Percentiles rank a stretch among this genome's conserved stretches.
Conservation (phyloP, 2,888 invertebrate genomes). For the Zootermopsis nevadensis region DNA sequence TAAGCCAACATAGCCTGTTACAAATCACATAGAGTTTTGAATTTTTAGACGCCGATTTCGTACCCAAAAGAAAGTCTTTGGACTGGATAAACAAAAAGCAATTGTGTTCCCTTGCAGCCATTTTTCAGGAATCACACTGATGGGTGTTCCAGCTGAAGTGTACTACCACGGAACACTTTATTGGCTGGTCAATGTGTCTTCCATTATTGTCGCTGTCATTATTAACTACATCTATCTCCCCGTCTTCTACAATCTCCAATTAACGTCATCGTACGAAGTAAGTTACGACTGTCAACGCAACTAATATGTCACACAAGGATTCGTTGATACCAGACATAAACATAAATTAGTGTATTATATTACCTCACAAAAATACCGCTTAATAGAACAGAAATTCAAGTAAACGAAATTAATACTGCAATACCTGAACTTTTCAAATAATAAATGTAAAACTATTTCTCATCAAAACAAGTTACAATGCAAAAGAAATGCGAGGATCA, state of each 20-base stretch:
- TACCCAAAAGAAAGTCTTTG: not conserved
- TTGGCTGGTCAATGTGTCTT: slow-evolving; percentile 63
- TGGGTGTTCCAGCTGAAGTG: slow-evolving; percentile 80
- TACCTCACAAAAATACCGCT: too few species aligned
- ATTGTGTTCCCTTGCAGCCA: slow-evolving; percentile 67
- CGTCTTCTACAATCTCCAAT: slow-evolving; percentile 77
- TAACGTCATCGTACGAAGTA: slow-evolving; percentile 75
- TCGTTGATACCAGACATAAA: too few species aligned
- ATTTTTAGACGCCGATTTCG: not conserved
- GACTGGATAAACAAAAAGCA: not conserved
- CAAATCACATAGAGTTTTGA: too few species aligned
- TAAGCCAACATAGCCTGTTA: too few species aligned
- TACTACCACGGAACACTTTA: slow-evolving; percentile 79
- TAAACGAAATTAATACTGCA: too few species aligned
- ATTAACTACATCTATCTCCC: slow-evolving; percentile 67
- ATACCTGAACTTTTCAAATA: too few species aligned
- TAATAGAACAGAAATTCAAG: too few species aligned
- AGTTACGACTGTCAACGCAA: not conserved
- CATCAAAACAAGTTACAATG: too few species aligned
- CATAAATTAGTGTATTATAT: too few species aligned
- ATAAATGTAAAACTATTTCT: too few species aligned
- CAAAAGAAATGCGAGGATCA: too few species aligned
- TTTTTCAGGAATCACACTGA: slow-evolving; percentile 78
- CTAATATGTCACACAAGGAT: too few species aligned
- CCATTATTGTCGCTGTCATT: slow-evolving; percentile 60